Percentiles rank a stretch among this genome's conserved stretches.
These are phyloP conservation scores for Pogonophryne albipinna DNA, from an alignment of 2,797 vertebrate genomes.

Conservation along the genomic window DNA sequence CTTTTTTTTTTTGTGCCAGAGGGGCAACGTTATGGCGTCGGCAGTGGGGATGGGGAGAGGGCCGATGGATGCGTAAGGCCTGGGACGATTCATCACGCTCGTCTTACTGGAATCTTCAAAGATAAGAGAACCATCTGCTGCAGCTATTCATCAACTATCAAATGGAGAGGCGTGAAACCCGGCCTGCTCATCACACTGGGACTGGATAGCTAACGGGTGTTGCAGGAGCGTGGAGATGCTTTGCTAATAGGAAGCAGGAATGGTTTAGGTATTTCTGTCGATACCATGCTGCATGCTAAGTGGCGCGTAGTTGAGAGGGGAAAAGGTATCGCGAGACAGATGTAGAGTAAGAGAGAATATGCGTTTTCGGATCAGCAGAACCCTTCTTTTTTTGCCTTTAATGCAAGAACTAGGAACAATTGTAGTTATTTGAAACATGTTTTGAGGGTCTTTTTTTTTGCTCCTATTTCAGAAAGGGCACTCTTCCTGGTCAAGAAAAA, in stretches of 20 bases:
- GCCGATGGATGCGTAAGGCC: conserved; percentile 69
- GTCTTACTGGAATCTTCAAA: conserved; percentile 93
- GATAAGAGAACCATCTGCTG: conserved; percentile 93
- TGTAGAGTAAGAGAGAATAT: conserved; percentile 28
- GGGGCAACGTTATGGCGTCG: conserved; percentile 29
- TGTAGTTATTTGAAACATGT: too few relatives aligned
- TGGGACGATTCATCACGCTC: conserved; percentile 92
- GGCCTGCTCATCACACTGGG: conserved; percentile 85
- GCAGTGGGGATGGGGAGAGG: conserved; percentile 8
- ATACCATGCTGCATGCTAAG: conserved; percentile 64
- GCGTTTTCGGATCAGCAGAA: too few relatives aligned
- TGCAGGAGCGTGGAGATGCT: conserved; percentile 84
- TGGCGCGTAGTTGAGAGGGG: conserved; percentile 31
- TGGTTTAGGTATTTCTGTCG: conserved; percentile 56
- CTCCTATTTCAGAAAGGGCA: too few relatives aligned
- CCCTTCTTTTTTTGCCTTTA: too few relatives aligned
- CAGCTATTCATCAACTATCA: conserved; percentile 92
- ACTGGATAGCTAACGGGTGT: conserved; percentile 89
- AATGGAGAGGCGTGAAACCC: conserved; percentile 89
- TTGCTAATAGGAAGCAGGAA: conserved; percentile 88
- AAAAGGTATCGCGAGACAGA: conserved; percentile 35
- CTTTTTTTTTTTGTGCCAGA: conserved; percentile 73
- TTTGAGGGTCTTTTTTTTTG: too few relatives aligned
- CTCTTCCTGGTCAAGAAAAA: too few relatives aligned
- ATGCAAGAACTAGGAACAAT: too few relatives aligned